Evolutionary conservation across 2,888 invertebrate genomes (phyloP), one percentile per base, ranked within the genome.

Genomic region (Heliconius hortense): DNA sequence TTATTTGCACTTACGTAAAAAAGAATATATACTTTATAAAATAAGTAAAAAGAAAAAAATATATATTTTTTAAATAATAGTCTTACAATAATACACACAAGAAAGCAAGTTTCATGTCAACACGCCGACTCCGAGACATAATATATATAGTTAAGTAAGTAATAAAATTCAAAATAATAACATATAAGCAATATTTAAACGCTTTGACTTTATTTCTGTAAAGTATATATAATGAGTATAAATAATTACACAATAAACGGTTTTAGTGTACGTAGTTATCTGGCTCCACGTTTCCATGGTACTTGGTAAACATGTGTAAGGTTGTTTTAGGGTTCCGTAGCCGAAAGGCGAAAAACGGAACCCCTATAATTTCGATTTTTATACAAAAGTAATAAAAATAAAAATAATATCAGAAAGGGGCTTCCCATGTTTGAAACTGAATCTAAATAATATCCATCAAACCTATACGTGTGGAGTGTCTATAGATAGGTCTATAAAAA

Each of bases 271-370:
- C n/a, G n/a, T 53, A 26, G 28, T 69, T 69, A 71, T 39, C 60
- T 71, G 71, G 60, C 60, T 35, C 60, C 60, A 71, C 24, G 13
- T 71, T 71, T 43, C 71, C 28, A 71, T 71, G 21, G 71, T 28
- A 43, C 43, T 43, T 60, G 39, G 26, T 26, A 31, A 21, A 48
- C 48, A 48, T 48, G 7, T 18, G 5, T 4, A 18, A 48, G 7
- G 48, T 7, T 2, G 18, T 5, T 48, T 48, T 21, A 43, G 15
- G 15, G 43, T 43, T 43, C 43, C 15, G 43, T 43, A 43, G 43
- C 43, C 43, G 15, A 43, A 43, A 15, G 43, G 15, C 15, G 4
- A 43, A 43, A 43, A 43, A 43, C 43, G 43, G 0, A 43, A 15
- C 15, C 15, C 15, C 15, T 43, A 43, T 43, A 15, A 43, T 43